Percentiles rank a stretch among this genome's conserved stretches.
phyloP scores from a whole-genome alignment of 2,113 vertebrate genomes.

The Ciconia maguari region DNA sequence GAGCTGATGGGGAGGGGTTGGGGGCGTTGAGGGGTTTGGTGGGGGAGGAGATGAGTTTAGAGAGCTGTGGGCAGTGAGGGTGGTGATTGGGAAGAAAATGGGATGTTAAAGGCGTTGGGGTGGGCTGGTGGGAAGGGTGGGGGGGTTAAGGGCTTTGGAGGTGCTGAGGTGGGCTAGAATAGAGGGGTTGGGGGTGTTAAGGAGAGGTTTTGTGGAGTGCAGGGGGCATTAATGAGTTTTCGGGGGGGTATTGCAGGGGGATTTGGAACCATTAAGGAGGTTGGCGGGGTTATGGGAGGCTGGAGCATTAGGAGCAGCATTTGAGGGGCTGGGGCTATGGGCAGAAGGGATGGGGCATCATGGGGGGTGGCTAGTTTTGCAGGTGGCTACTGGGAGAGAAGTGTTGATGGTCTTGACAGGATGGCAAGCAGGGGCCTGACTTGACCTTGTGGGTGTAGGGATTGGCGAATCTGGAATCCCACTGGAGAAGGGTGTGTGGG shows the following conservation, averaged over 20 bases:
- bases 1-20: background rate
- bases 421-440: background rate
- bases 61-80: background rate
- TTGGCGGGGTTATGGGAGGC: background rate
- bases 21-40: too few species aligned
- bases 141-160: background rate
- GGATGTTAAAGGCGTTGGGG: background rate
- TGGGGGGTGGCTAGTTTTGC: fast-evolving
- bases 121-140: background rate
- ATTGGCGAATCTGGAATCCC: background rate
- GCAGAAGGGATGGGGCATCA: fast-evolving
- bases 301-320: background rate
- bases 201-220: background rate
- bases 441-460: background rate
- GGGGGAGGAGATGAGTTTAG: background rate
- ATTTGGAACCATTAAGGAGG: background rate
- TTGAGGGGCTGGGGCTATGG: background rate
- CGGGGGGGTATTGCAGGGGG: too few species aligned
- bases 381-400: background rate
- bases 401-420: background rate
- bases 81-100: background rate
- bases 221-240: fast-evolving
- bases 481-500: background rate
- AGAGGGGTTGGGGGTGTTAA: fast-evolving
- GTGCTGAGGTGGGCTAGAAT: background rate